A percentile compares a stretch with the other conserved stretches of the same genome.
These are phyloP conservation scores for Oryzias sinensis DNA, from an alignment of 2,797 vertebrate species.

Conservation along the genomic window DNA sequence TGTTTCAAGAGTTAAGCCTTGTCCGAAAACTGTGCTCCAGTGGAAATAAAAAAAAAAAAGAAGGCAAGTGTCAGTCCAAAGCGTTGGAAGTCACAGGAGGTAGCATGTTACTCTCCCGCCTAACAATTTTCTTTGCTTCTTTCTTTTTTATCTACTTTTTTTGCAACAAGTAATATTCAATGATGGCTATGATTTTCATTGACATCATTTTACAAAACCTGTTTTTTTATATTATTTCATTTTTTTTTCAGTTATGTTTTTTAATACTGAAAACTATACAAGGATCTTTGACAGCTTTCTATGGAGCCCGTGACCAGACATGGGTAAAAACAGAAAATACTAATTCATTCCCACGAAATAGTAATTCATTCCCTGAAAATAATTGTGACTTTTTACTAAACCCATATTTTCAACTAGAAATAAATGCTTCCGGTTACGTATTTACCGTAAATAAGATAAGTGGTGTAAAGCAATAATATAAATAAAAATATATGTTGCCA, in stretches of 20 bases:
- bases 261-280: constrained; percentile 41
- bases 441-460: too few species aligned
- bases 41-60: constrained; percentile 55
- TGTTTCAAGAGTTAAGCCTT: constrained; percentile 25
- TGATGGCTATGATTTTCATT: constrained; percentile 71
- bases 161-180: constrained; percentile 48
- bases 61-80: constrained; percentile 57
- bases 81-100: constrained; percentile 74
- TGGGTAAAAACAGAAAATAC: too few species aligned
- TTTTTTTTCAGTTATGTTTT: constrained; percentile 38
- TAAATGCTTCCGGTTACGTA: too few species aligned
- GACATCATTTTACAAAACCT: constrained; percentile 39
- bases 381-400: too few species aligned
- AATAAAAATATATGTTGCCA: too few species aligned
- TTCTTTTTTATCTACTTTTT: constrained; percentile 31
- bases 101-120: constrained; percentile 79
- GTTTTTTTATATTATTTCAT: constrained; percentile 49
- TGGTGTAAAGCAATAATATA: too few species aligned
- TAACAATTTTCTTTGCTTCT: constrained; percentile 27
- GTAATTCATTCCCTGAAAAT: too few species aligned
- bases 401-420: too few species aligned
- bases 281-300: constrained; percentile 33
- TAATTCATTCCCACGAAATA: too few species aligned
- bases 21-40: constrained; percentile 46
- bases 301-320: too few species aligned